A percentile compares a stretch with the other conserved stretches of the same genome.
phyloP scores from a whole-genome alignment of 1,140 invertebrate genomes.

The Ceratitis capitata region DNA sequence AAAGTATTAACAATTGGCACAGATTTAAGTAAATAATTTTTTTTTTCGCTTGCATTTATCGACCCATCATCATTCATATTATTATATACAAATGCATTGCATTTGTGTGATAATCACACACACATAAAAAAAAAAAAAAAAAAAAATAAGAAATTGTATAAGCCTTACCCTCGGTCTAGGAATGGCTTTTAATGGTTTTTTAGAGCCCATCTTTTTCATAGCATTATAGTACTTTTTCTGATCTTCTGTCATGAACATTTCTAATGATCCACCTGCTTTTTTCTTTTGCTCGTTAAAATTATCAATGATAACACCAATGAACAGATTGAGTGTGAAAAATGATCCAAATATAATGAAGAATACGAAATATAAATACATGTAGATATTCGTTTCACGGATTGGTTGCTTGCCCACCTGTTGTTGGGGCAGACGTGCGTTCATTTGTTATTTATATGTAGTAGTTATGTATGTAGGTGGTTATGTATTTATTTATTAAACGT shows the following conservation, averaged over 20 bases:
- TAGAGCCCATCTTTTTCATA: slow-evolving; percentile 99
- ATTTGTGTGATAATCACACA: slow-evolving; percentile 49
- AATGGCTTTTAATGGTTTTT: slow-evolving; percentile 97
- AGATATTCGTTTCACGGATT: slow-evolving; percentile 91
- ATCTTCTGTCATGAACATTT: slow-evolving; percentile 99
- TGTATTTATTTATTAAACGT: no score
- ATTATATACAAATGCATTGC: slow-evolving; percentile 46
- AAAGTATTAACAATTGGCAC: slow-evolving; percentile 59
- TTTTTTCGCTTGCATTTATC: slow-evolving; percentile 25
- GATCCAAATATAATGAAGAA: slow-evolving; percentile 98
- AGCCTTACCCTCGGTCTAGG: slow-evolving; percentile 89
- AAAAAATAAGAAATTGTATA: no score
- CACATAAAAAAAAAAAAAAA: no score
- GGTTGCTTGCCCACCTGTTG: slow-evolving; percentile 88
- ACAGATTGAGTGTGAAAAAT: slow-evolving; percentile 97
- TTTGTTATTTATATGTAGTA: not conserved
- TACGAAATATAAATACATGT: slow-evolving; percentile 98
- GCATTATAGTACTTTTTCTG: slow-evolving; percentile 99
- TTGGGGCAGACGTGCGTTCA: slow-evolving; percentile 45
- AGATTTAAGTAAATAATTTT: slow-evolving; percentile 50
- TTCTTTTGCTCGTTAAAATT: slow-evolving; percentile 99
- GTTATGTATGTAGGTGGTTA: not conserved
- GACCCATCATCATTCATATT: slow-evolving; percentile 35
- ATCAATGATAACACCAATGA: slow-evolving; percentile 98
- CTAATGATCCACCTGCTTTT: slow-evolving; percentile 96